Evolutionary conservation across 1,140 invertebrate species (phyloP).

Genomic region (Lasioglossum baleicum): DNA sequence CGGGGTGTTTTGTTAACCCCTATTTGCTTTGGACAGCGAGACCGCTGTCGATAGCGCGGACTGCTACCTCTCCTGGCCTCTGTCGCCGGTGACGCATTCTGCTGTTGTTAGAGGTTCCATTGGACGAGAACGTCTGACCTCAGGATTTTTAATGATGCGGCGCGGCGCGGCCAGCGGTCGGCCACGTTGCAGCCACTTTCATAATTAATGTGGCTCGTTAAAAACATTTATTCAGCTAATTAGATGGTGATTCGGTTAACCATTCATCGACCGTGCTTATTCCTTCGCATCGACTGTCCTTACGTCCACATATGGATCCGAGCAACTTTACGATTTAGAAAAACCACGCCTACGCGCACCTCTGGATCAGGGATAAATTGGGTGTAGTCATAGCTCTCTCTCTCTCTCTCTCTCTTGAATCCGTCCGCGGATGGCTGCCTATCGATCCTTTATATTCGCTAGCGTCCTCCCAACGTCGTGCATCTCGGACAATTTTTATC

Average conservation of each 20-base stretch:
- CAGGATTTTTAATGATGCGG: neutral
- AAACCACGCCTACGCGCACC: neutral
- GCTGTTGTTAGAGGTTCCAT: neutral
- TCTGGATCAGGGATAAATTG: constrained; percentile 16
- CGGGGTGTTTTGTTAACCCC: neutral
- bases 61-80: neutral
- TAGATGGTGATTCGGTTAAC: neutral
- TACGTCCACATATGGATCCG: neutral
- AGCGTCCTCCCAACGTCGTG: neutral
- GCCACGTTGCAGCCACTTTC: neutral
- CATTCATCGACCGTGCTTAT: neutral
- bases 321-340: neutral
- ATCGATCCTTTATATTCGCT: constrained; percentile 1
- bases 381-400: constrained; percentile 30
- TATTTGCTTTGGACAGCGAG: neutral
- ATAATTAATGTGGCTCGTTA: neutral
- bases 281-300: too few relatives aligned
- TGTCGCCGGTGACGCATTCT: neutral
- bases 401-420: too few relatives aligned
- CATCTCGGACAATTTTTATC: neutral
- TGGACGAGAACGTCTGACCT: neutral
- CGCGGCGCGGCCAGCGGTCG: neutral
- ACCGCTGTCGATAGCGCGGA: neutral
- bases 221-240: neutral
- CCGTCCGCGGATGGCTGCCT: constrained; percentile 31